Evolutionary conservation across 2,797 vertebrate genomes (phyloP), one percentile per base, ranked within the genome.

Genomic region (Onychomys leucogaster): DNA sequence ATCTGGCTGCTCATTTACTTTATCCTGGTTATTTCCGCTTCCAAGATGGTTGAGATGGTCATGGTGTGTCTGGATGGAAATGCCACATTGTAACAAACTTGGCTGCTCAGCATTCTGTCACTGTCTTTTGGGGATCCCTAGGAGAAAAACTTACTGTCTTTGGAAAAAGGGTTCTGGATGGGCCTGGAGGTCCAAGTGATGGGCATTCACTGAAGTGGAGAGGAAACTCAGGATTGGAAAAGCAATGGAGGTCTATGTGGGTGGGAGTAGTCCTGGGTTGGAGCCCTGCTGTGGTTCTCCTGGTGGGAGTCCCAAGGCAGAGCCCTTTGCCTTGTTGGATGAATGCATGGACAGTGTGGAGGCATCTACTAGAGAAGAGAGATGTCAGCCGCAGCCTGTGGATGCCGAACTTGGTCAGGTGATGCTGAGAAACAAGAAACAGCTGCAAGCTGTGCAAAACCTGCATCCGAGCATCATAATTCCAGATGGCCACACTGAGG

Each of bases 211-310:
- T 52, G 5, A n/a, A 34, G 9, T 6, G 2, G 25, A 73, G 37
- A 59, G 43, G 17, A n/a, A 57, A 73, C n/a, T n/a, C 57, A 37
- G 49, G n/a, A 55, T 13, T 23, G 52, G 32, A 81, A 49, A 46
- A 16, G 8, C 29, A 32, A 23, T 3, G 0, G 27, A 49, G 8
- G 14, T 41, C 37, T 16, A 5, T 34, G 1, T 4, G 8, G 55
- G 37, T 34, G 5, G 14, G 32, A 61, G 34, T 4, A 41, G n/a
- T 41, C 9, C 57, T 37, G 2, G 5, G 21, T 25, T 1, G 34
- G 19, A n/a, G 63, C 2, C 32, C 57, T 9, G 19, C 2, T 1
- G 3, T 6, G 5, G 1, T 23, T 2, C 0, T 55, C 61, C 61
- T 6, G 29, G 2, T 6, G 7, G 16, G 41, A 19, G 43, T 59